These are phyloP conservation scores for Poeciliopsis turneri DNA, from an alignment of 2,797 vertebrate species.

Conservation along the genomic window DNA sequence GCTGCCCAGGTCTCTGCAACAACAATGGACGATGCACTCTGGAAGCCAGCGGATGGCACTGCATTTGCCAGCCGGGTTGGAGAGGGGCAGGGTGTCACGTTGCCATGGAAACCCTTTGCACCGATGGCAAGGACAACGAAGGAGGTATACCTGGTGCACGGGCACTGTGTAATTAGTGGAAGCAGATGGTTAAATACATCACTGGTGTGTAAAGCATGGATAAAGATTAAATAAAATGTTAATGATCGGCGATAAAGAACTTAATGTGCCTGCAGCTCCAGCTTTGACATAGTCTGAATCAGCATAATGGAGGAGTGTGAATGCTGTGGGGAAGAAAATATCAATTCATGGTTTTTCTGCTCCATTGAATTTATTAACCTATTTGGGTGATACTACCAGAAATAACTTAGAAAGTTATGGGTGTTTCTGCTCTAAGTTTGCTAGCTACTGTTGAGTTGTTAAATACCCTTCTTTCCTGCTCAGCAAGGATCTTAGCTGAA, in stretches of 20 bases:
- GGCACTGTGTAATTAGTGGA: not conserved
- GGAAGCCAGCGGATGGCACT: constrained; percentile 98
- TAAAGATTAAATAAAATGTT: not conserved
- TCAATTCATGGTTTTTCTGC: not conserved
- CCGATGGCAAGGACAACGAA: constrained; percentile 98
- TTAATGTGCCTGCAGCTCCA: not conserved
- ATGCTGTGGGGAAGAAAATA: not conserved
- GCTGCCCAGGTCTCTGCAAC: constrained; percentile 97
- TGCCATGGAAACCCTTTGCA: constrained; percentile 97
- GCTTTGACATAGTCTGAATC: not conserved
- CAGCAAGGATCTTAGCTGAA: not conserved
- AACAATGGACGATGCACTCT: constrained; percentile 97
- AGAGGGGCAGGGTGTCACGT: constrained; percentile 96
- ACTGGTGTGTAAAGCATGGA: constrained; percentile 14
- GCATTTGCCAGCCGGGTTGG: constrained; percentile 97
- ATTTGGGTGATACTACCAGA: not conserved
- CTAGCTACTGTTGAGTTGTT: not conserved
- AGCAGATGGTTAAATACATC: constrained; percentile 17
- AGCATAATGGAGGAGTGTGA: not conserved
- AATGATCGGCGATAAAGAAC: constrained; percentile 7
- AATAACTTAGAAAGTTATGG: not conserved
- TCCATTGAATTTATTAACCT: not conserved
- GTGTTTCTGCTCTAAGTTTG: not conserved
- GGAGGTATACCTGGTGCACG: constrained; percentile 82
- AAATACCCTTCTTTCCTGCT: not conserved